These are phyloP conservation scores for Chauna torquata DNA, from an alignment of 2,113 vertebrate genomes.

Conservation along the genomic window DNA sequence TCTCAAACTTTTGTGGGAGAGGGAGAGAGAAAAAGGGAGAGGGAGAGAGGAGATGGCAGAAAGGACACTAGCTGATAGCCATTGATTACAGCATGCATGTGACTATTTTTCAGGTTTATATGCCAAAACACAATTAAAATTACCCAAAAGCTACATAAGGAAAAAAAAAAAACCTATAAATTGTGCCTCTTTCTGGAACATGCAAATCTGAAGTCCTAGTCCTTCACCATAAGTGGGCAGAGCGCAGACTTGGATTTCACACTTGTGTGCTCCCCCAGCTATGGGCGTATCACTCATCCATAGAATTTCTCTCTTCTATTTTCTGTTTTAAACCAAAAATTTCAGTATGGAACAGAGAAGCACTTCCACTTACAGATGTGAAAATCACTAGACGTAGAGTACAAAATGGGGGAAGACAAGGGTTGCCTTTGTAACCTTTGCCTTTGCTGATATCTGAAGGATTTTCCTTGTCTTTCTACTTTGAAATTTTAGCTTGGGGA, in stretches of 20 bases:
- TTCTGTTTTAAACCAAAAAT: neutral
- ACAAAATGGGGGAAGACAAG: neutral
- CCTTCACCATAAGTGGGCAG: accelerated
- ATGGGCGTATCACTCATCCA: accelerated
- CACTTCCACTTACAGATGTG: neutral
- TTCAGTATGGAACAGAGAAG: neutral
- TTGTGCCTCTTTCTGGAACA: neutral
- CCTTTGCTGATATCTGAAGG: neutral
- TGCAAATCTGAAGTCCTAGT: neutral
- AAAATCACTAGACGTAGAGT: neutral
- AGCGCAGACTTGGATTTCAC: neutral
- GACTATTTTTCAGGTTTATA: neutral
- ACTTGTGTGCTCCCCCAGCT: neutral
- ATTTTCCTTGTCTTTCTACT: neutral
- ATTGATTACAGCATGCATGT: neutral
- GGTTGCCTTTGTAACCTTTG: neutral
- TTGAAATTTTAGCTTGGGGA: neutral
- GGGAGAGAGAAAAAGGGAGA: neutral
- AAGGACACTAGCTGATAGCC: neutral
- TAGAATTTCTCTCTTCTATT: neutral
- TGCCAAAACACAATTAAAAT: neutral
- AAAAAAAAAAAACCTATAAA: neutral
- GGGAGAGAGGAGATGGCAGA: neutral
- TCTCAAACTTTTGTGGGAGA: neutral
- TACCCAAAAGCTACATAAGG: neutral